Evolutionary conservation across 2,888 invertebrate genomes (phyloP).

Genomic region (Clistopyga incitator): DNA sequence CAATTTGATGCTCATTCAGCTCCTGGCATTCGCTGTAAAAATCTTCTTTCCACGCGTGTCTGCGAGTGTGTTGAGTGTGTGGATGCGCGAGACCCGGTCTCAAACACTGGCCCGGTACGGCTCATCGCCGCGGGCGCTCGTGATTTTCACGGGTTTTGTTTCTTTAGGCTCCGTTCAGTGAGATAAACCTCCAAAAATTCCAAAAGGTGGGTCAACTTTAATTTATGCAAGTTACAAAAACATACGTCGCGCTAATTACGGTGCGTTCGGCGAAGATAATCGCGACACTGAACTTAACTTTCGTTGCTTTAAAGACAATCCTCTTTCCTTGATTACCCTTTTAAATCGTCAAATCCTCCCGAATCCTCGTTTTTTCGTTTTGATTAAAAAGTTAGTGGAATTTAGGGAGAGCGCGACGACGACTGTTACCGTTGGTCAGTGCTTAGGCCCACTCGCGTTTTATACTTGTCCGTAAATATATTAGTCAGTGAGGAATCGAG

Average conservation of each 20-base stretch:
- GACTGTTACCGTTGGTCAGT: conserved; percentile 65
- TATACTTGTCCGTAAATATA: conserved; percentile 40
- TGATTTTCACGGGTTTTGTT: conserved; percentile 35
- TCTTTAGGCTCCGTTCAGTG: conserved; percentile 73
- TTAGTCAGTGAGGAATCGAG: conserved; percentile 54
- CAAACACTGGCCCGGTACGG: conserved; percentile 77
- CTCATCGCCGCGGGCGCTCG: conserved; percentile 67
- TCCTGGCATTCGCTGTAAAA: conserved; percentile 46
- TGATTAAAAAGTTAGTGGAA: neutral
- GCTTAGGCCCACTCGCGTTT: conserved; percentile 53
- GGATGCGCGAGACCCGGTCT: conserved; percentile 66
- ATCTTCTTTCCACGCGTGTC: conserved; percentile 38
- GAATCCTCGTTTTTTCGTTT: conserved; percentile 13
- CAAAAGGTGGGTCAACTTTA: conserved; percentile 80
- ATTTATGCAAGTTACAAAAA: conserved; percentile 44
- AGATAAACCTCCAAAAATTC: conserved; percentile 67
- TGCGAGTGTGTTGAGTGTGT: conserved; percentile 60
- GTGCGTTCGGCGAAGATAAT: neutral
- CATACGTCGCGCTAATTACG: neutral
- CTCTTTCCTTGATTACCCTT: conserved; percentile 34
- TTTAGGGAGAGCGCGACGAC: conserved; percentile 38
- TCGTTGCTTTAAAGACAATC: neutral
- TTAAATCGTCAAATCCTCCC: conserved; percentile 41
- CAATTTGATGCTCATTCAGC: neutral
- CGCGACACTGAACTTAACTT: conserved; percentile 9